Percentiles rank a stretch among this genome's conserved stretches.
These are phyloP conservation scores for Lamellibrachia satsuma DNA, from an alignment of 2,888 invertebrate species.

Conservation along the genomic window DNA sequence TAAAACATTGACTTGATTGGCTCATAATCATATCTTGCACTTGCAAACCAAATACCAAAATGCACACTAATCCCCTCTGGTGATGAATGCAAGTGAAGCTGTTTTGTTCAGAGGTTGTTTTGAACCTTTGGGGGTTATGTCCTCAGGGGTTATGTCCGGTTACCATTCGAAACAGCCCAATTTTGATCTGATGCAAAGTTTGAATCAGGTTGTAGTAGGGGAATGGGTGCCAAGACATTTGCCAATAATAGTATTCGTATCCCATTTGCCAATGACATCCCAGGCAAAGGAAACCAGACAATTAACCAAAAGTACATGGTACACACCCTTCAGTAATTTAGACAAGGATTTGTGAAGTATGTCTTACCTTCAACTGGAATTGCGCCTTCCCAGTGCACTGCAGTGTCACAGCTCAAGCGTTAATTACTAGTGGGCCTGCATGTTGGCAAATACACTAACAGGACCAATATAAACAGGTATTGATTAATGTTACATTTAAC, in stretches of 20 bases:
- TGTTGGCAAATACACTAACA: background rate
- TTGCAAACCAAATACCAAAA: background rate
- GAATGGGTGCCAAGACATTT: background rate
- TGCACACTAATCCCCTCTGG: background rate
- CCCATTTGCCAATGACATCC: background rate
- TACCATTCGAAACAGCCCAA: background rate
- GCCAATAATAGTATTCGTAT: background rate
- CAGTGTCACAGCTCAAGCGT: background rate
- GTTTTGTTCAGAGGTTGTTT: background rate
- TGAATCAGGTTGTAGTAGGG: background rate
- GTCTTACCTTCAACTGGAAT: background rate
- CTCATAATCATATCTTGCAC: background rate
- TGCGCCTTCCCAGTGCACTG: background rate
- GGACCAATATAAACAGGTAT: background rate
- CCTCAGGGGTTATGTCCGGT: background rate
- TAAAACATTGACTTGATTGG: background rate
- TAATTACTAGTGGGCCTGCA: background rate
- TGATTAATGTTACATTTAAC: background rate
- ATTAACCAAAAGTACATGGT: too few relatives aligned
- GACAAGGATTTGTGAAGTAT: too few relatives aligned
- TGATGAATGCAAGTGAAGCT: background rate
- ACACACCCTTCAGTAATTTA: too few relatives aligned
- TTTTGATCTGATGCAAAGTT: background rate
- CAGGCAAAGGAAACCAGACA: background rate
- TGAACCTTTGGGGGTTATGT: background rate